These are phyloP conservation scores for Rhopalosiphum maidis DNA, from an alignment of 1,140 invertebrate genomes.

Conservation along the genomic window DNA sequence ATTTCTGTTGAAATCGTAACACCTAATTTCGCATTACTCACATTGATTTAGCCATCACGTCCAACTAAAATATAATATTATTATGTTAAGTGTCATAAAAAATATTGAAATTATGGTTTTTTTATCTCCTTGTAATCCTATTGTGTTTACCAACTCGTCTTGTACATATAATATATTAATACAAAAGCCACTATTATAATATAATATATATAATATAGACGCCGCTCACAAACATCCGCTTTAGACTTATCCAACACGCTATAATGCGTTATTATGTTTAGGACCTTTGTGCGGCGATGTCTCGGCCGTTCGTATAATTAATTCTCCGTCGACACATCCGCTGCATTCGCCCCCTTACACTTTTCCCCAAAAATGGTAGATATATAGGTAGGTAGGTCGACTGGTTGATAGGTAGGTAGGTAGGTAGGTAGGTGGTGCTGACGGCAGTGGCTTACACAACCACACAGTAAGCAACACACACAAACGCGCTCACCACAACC, in stretches of 20 bases:
- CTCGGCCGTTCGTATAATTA: slow-evolving; percentile 34
- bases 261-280: slow-evolving; percentile 40
- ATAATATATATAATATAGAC: slow-evolving; percentile 16
- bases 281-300: slow-evolving; percentile 17
- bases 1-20: background rate
- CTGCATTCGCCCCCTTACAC: background rate
- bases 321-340: slow-evolving; percentile 28
- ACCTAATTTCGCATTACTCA: background rate
- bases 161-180: slow-evolving; percentile 2
- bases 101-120: background rate
- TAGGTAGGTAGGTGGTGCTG: background rate
- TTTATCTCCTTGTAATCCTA: background rate
- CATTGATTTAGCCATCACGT: background rate
- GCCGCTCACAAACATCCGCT: background rate
- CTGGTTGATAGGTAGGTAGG: background rate
- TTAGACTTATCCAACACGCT: slow-evolving; percentile 10
- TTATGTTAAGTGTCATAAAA: background rate
- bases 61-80: background rate
- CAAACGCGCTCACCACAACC: background rate
- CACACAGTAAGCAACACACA: background rate
- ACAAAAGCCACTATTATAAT: slow-evolving; percentile 33
- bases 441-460: slow-evolving; percentile 25
- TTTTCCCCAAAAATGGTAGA: background rate
- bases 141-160: background rate
- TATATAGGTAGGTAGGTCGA: background rate